phyloP scores from a whole-genome alignment of 1,140 invertebrate genomes.

The Pemphigus obesinymphae region DNA sequence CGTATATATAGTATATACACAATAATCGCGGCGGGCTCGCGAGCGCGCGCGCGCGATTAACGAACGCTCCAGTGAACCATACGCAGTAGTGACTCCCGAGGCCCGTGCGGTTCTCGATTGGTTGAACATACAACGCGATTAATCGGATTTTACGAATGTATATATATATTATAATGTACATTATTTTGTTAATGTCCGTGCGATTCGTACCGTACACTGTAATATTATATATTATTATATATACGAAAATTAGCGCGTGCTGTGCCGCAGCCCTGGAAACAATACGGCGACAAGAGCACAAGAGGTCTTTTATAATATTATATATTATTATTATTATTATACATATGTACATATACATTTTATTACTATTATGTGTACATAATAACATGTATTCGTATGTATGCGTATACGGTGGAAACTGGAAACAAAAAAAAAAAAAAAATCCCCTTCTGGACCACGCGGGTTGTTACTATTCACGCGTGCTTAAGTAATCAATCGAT shows the following conservation, averaged over 20 bases:
- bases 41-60: background rate
- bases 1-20: no score
- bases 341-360: background rate
- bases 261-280: background rate
- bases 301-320: background rate
- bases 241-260: background rate
- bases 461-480: conserved; percentile 2
- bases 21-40: no score
- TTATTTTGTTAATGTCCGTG: background rate
- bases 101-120: conserved; percentile 31
- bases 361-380: background rate
- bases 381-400: no score
- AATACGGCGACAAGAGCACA: background rate
- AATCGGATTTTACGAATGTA: conserved; percentile 22
- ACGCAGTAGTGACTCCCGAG: background rate
- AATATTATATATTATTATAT: no score
- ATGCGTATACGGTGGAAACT: background rate
- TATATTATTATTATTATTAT: background rate
- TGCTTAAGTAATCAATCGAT: conserved; percentile 34
- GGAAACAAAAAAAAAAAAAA: background rate
- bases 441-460: background rate
- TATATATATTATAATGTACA: background rate
- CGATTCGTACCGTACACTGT: background rate
- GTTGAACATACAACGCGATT: conserved; percentile 10
- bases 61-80: conserved; percentile 16